Base-by-base conservation (phyloP, 2,888 invertebrate species). In the Drosophila limbata region DNA sequence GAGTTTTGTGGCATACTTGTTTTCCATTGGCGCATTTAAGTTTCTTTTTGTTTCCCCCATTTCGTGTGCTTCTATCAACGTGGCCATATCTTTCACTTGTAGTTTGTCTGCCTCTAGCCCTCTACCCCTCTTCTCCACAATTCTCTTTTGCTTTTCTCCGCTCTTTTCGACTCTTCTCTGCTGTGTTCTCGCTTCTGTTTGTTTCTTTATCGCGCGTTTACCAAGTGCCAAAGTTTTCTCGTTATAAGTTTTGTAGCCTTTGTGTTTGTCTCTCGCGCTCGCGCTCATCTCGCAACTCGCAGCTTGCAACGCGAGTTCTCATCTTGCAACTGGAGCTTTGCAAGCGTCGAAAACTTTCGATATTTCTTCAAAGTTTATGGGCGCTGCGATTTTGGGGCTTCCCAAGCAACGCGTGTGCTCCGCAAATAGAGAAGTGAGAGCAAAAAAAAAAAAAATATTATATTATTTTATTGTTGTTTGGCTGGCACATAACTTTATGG, bases 151-250 rank as follows among this genome's bases (percentile, higher is more conserved):
- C 19, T 10, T n/a, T 37, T 21, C 35, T 17, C 17, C 31, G 21
- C 56, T 19, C 47, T 47, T 11, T 31, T 31, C 15, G n/a, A 37
- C 59, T 55, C 53, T 33, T 69, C 66, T 60, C 40, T 56, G 53
- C 48, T 55, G 70, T 61, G 53, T 60, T 61, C 57, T 69, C 53
- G 65, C 62, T 75, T 69, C 74, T 82, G 78, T 84, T 84, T 88
- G 90, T 91, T 91, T 89, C 90, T 91, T 91, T 91, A 91, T 91
- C 91, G 89, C 91, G 88, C 89, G 83, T 91, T 90, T 91, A 88
- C 91, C 90, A 91, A 92, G 91, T 91, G 91, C 86, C 91, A 92
- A 92, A 92, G 91, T 92, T 92, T 92, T 92, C 92, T 92, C 92
- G 92, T 92, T 92, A 92, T 92, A 92, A 92, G 92, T 92, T 92